These are phyloP conservation scores for Epistrophe eligans DNA, from an alignment of 2,888 invertebrate species.

Conservation along the genomic window DNA sequence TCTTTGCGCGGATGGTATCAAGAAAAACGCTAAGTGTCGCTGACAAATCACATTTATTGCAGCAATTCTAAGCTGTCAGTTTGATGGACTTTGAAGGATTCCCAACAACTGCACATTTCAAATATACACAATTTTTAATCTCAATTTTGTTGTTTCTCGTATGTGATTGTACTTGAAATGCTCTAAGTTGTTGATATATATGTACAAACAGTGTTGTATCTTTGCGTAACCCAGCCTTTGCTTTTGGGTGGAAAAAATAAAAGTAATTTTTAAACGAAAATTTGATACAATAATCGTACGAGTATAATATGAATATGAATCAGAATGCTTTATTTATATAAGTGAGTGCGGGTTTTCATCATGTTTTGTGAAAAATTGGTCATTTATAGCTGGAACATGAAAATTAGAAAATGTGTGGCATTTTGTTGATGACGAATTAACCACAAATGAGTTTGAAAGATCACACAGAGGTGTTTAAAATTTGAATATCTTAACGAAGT, in stretches of 20 bases:
- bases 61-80: slow-evolving; percentile 74
- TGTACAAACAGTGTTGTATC: slow-evolving; percentile 2
- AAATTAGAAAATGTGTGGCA: slow-evolving; percentile 40
- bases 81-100: slow-evolving; percentile 77
- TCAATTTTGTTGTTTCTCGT: slow-evolving; percentile 60
- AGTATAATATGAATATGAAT: slow-evolving; percentile 23
- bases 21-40: slow-evolving; percentile 74
- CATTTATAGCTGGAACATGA: slow-evolving; percentile 64
- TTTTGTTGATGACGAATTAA: slow-evolving; percentile 16
- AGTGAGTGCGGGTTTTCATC: slow-evolving; percentile 24
- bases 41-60: slow-evolving; percentile 76
- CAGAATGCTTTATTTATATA: slow-evolving; percentile 31
- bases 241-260: slow-evolving; percentile 37
- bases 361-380: slow-evolving; percentile 58
- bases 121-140: slow-evolving; percentile 75
- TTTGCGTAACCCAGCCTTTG: slow-evolving; percentile 68
- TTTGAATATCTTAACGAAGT: too few relatives aligned
- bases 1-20: slow-evolving; percentile 73
- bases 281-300: slow-evolving; percentile 36
- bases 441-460: background rate
- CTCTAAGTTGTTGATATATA: slow-evolving; percentile 1
- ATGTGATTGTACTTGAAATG: slow-evolving; percentile 18
- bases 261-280: slow-evolving; percentile 35
- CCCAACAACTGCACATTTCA: slow-evolving; percentile 76
- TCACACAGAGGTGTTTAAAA: too few relatives aligned